Conservation (phyloP, 2,888 invertebrate genomes). For the Cataglyphis rosenhaueri region DNA sequence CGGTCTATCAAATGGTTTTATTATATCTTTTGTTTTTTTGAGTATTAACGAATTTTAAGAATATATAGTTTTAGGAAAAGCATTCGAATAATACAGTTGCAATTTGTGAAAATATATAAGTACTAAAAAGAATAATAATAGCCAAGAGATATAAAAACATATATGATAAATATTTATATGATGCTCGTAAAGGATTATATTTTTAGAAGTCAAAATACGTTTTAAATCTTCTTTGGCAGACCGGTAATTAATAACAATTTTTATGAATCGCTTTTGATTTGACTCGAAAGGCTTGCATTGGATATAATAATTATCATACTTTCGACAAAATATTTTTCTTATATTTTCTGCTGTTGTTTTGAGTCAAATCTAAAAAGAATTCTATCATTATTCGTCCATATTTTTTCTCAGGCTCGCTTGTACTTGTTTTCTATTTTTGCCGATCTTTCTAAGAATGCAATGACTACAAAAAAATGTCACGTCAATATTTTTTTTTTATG, state of each 20-base stretch:
- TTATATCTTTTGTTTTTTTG: constrained; percentile 16
- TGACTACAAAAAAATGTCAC: constrained; percentile 59
- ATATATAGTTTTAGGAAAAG: constrained; percentile 5
- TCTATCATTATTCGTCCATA: neutral
- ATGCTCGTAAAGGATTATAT: neutral
- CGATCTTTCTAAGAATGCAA: constrained; percentile 42
- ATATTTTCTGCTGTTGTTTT: neutral
- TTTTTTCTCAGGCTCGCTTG: constrained; percentile 47
- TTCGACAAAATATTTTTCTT: neutral
- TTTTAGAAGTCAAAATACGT: neutral
- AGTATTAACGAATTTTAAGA: constrained; percentile 14
- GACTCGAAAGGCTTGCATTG: neutral
- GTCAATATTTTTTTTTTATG: constrained; percentile 40
- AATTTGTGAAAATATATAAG: neutral
- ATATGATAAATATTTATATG: neutral
- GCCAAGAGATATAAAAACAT: neutral
- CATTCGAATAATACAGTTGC: neutral
- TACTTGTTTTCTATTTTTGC: constrained; percentile 58
- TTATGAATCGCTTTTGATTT: constrained; percentile 8
- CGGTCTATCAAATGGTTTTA: constrained; percentile 14
- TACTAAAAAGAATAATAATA: neutral
- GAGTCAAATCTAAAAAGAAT: neutral
- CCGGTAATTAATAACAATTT: constrained; percentile 35
- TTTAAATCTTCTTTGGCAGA: neutral
- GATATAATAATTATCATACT: constrained; percentile 5